Conservation (phyloP, 2,888 invertebrate species). For the Chrysolina americana region DNA sequence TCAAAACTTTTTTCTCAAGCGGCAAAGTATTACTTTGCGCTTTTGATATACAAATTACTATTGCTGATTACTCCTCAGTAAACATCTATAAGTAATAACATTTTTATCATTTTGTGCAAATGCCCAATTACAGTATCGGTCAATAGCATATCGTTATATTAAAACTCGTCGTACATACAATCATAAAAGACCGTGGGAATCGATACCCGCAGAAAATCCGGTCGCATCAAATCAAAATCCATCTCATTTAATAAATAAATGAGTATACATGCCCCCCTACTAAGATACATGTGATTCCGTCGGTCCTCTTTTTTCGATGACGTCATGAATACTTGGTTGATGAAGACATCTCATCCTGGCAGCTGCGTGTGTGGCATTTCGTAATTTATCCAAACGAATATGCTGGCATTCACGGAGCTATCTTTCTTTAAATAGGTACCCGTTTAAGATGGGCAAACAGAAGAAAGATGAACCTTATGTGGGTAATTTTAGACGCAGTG, state of each 20-base stretch:
- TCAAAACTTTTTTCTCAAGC: too few relatives aligned
- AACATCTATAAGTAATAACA: too few relatives aligned
- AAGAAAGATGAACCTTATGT: conserved; percentile 24
- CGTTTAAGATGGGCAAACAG: conserved; percentile 29
- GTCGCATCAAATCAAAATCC: conserved; percentile 13
- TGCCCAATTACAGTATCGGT: background rate
- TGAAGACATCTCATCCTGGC: conserved; percentile 69
- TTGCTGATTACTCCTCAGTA: too few relatives aligned
- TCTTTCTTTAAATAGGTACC: conserved; percentile 45
- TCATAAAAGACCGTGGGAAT: conserved; percentile 21
- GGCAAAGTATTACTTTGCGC: too few relatives aligned
- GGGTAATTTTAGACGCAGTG: conserved; percentile 27
- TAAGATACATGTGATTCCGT: conserved; percentile 44
- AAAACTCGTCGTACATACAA: background rate
- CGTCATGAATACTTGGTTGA: conserved; percentile 69
- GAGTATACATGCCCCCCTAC: conserved; percentile 36
- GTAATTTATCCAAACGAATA: conserved; percentile 61
- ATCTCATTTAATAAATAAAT: conserved; percentile 26
- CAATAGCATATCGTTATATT: background rate
- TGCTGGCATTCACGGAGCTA: conserved; percentile 41
- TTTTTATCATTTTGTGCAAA: too few relatives aligned
- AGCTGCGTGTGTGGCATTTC: conserved; percentile 69
- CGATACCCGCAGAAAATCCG: conserved; percentile 16
- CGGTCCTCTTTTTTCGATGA: conserved; percentile 57
- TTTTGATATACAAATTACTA: too few relatives aligned